Percentiles rank a stretch among this genome's conserved stretches.
These are phyloP conservation scores for Argyra leucocephala DNA, from an alignment of 2,888 invertebrate genomes.

Conservation along the genomic window DNA sequence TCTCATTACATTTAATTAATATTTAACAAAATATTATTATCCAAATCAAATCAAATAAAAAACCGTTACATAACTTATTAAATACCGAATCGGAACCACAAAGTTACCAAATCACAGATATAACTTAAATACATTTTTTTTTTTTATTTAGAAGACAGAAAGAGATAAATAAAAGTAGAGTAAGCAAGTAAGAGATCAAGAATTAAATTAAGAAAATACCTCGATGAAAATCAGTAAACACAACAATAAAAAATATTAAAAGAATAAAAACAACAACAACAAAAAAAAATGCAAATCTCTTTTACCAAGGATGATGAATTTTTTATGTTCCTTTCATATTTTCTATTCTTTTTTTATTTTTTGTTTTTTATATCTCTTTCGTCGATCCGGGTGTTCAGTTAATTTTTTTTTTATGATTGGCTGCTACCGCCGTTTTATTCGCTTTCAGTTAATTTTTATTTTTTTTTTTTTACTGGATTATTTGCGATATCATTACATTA, in stretches of 20 bases:
- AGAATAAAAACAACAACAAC: too few relatives aligned
- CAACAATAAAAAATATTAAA: too few relatives aligned
- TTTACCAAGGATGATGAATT: not conserved
- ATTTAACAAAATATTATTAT: not conserved
- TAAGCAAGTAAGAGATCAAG: too few relatives aligned
- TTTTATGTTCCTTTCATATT: not conserved
- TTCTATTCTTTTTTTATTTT: not conserved
- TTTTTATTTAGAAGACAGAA: too few relatives aligned
- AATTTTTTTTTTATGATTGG: not conserved
- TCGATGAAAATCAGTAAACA: not conserved
- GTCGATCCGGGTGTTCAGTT: not conserved
- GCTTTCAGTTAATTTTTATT: not conserved
- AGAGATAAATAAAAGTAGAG: too few relatives aligned
- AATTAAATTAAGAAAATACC: not conserved
- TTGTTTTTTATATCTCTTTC: not conserved
- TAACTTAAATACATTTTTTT: too few relatives aligned
- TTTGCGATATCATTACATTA: constrained; percentile 2
- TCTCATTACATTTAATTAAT: not conserved
- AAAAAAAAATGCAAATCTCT: not conserved
- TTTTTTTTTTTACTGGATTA: not conserved
- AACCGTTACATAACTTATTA: not conserved
- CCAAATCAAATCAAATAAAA: not conserved
- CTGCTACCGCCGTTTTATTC: not conserved
- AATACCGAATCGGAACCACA: not conserved
- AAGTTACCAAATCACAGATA: not conserved